Evolutionary conservation across 2,888 invertebrate species (phyloP).

Genomic region (Fragum sueziense): DNA sequence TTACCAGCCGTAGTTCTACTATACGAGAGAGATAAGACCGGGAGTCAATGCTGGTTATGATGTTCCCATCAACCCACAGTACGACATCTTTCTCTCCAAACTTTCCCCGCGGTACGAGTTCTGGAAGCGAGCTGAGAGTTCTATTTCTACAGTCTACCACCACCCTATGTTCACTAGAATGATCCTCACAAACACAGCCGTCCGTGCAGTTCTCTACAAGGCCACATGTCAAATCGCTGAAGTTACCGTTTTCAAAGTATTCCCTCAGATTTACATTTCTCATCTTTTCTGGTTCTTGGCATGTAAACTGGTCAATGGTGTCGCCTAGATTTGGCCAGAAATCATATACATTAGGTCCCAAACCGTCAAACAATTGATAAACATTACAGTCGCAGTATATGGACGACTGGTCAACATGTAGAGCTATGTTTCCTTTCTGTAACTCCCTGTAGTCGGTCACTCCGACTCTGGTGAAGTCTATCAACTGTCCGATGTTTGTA

Average conservation of each 20-base stretch:
- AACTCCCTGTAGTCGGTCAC: conserved; percentile 15
- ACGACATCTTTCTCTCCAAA: conserved; percentile 27
- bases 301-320: not conserved
- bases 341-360: not conserved
- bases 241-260: not conserved
- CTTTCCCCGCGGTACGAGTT: conserved; percentile 30
- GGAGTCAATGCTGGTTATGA: conserved; percentile 17
- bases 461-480: conserved; percentile 29
- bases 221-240: conserved; percentile 26
- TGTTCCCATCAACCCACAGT: conserved; percentile 25
- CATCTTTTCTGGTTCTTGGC: conserved; percentile 1
- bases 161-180: conserved; percentile 23
- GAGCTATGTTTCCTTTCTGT: not conserved
- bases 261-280: not conserved
- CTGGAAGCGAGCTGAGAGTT: conserved; percentile 22
- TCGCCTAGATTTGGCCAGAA: not conserved
- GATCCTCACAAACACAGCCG: conserved; percentile 33
- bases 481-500: not conserved
- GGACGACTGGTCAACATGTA: not conserved
- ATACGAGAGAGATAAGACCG: conserved; percentile 24
- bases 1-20: conserved; percentile 5
- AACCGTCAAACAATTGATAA: not conserved
- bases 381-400: conserved; percentile 7
- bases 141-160: conserved; percentile 26
- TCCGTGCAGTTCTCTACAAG: conserved; percentile 30